phyloP scores from a whole-genome alignment of 2,113 vertebrate genomes.

The Gorsachius goisagi region DNA sequence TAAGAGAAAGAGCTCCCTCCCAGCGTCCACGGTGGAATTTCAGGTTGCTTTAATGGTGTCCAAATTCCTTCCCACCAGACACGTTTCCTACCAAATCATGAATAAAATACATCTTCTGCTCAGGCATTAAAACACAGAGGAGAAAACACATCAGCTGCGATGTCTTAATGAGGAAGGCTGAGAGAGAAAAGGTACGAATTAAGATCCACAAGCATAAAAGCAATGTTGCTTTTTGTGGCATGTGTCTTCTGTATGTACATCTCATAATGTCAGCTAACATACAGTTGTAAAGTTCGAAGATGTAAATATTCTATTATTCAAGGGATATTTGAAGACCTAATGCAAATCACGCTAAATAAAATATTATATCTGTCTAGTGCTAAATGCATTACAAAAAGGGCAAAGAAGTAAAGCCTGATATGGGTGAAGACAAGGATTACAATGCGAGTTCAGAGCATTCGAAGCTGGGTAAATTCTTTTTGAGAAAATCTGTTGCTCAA shows the following conservation, averaged over 20 bases:
- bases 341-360: background rate
- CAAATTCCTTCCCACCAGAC: conserved; percentile 2
- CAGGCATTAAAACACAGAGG: conserved; percentile 21
- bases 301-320: background rate
- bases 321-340: background rate
- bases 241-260: background rate
- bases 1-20: conserved; percentile 34
- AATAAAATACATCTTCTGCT: conserved; percentile 54
- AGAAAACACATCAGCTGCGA: conserved; percentile 44
- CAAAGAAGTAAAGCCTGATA: background rate
- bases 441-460: background rate
- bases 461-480: background rate
- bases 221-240: background rate
- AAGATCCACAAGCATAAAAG: background rate
- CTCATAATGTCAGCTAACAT: background rate
- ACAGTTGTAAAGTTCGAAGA: background rate
- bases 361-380: background rate
- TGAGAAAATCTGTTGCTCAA: background rate
- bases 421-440: background rate
- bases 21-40: background rate
- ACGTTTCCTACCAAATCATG: background rate
- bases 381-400: background rate
- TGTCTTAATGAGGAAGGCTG: conserved; percentile 43
- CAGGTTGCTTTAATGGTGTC: background rate
- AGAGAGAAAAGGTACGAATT: background rate